Conservation (phyloP, 2,888 invertebrate species). For the Nephrocerus scutellatus region DNA sequence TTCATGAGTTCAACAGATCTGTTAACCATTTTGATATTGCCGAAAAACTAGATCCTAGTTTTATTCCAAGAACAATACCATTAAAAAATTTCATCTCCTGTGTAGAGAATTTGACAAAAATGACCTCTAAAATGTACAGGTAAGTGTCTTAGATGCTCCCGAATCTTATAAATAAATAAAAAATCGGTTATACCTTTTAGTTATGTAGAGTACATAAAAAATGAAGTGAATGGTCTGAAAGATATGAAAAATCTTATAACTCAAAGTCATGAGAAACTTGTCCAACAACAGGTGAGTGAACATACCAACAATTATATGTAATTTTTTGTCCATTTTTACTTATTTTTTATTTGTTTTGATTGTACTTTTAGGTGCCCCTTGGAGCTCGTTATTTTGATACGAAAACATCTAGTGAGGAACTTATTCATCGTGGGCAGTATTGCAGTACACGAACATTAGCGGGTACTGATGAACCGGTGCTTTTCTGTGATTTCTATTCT, state of each 20-base stretch:
- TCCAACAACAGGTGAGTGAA: constrained; percentile 37
- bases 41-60: constrained; percentile 37
- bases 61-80: constrained; percentile 35
- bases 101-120: constrained; percentile 39
- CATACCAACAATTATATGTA: background rate
- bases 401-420: constrained; percentile 34
- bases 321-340: background rate
- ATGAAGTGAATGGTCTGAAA: constrained; percentile 40
- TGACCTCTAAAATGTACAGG: constrained; percentile 39
- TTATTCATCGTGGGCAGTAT: constrained; percentile 42
- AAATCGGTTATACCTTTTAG: constrained; percentile 22
- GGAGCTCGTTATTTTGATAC: constrained; percentile 38
- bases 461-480: constrained; percentile 40
- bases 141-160: constrained; percentile 8
- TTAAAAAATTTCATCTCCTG: constrained; percentile 40
- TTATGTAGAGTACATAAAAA: constrained; percentile 44
- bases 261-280: constrained; percentile 37
- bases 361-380: constrained; percentile 33
- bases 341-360: background rate
- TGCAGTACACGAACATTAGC: constrained; percentile 42
- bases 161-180: background rate
- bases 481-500: constrained; percentile 46
- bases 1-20: constrained; percentile 42
- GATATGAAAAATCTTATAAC: constrained; percentile 37
- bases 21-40: constrained; percentile 39